Percentiles rank a stretch among this genome's conserved stretches.
phyloP scores from a whole-genome alignment of 2,113 vertebrate genomes.

The Spheniscus mendiculus region DNA sequence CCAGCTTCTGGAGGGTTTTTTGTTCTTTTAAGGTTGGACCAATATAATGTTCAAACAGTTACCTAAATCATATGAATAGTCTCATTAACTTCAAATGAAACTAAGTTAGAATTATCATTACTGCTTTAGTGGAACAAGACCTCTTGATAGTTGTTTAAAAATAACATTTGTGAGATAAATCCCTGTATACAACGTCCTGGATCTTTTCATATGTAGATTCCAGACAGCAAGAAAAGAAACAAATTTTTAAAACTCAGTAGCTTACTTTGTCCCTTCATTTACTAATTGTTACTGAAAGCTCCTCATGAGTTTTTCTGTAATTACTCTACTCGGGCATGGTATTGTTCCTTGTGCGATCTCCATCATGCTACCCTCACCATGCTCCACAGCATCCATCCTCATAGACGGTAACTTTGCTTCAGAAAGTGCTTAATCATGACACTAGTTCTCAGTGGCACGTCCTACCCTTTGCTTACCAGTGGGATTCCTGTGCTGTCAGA shows the following conservation, averaged over 20 bases:
- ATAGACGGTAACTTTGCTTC: neutral
- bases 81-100: neutral
- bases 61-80: neutral
- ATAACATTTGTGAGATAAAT: neutral
- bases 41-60: neutral
- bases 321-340: neutral
- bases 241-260: neutral
- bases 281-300: neutral
- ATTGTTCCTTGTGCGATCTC: accelerated
- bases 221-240: neutral
- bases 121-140: neutral
- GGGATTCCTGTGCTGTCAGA: neutral
- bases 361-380: neutral
- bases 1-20: neutral
- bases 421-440: neutral
- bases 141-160: neutral
- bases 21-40: neutral
- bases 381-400: neutral
- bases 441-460: neutral
- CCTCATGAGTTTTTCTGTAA: neutral
- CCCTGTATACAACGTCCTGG: neutral
- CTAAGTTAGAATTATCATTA: neutral
- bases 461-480: neutral
- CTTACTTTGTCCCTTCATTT: neutral
- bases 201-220: neutral